Evolutionary conservation across 2,888 invertebrate genomes (phyloP).

Genomic region (Drosophila mercatorum): DNA sequence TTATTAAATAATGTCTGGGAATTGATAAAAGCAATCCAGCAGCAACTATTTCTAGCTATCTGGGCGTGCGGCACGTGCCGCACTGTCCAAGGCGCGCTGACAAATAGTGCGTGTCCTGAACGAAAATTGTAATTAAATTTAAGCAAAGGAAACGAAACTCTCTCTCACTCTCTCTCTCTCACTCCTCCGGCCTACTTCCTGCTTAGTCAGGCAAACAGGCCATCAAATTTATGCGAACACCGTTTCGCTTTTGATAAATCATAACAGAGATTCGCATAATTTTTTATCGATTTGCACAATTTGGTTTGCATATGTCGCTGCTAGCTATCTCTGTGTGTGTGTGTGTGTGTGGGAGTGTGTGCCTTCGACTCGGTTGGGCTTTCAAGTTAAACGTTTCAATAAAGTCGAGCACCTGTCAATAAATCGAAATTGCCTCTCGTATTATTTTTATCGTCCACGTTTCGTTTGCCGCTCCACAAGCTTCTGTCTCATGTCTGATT

Average conservation of each 20-base stretch:
- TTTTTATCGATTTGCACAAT: conserved; percentile 74
- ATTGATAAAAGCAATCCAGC: conserved; percentile 61
- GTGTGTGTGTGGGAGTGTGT: conserved; percentile 5
- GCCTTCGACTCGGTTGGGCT: conserved; percentile 32
- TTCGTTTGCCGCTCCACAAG: conserved; percentile 65
- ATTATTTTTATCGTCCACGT: conserved; percentile 77
- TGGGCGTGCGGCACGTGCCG: conserved; percentile 57
- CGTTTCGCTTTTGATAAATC: conserved; percentile 55
- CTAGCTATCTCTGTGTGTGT: background rate
- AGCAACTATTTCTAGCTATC: conserved; percentile 38
- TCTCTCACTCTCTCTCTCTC: too few relatives aligned
- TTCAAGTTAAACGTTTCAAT: conserved; percentile 79
- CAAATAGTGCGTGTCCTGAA: conserved; percentile 68
- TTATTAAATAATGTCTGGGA: conserved; percentile 75
- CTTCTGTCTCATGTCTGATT: conserved; percentile 62
- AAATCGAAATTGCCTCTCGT: conserved; percentile 81
- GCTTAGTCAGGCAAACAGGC: conserved; percentile 32
- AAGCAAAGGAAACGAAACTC: conserved; percentile 19
- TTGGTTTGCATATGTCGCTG: conserved; percentile 65
- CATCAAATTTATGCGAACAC: conserved; percentile 27
- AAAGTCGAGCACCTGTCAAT: conserved; percentile 82
- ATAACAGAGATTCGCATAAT: conserved; percentile 72
- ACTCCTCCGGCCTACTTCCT: conserved; percentile 38
- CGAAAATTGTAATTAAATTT: conserved; percentile 63
- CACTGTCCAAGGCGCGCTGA: conserved; percentile 31